phyloP scores from a whole-genome alignment of 2,113 vertebrate species.

The Sylvicapra grimmia region DNA sequence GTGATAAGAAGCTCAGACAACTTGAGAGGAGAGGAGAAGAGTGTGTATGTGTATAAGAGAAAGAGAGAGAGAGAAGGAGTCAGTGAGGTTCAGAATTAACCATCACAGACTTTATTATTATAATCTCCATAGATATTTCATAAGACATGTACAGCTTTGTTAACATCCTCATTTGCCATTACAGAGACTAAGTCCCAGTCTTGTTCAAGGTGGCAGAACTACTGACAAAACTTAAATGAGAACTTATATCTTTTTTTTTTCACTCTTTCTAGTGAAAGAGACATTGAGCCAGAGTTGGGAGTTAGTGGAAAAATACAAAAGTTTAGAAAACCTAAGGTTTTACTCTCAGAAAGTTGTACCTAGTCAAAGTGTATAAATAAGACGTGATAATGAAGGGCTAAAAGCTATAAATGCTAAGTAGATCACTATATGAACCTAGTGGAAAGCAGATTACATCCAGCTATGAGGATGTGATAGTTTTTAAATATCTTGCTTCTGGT shows the following conservation, averaged over 20 bases:
- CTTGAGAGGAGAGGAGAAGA: not conserved
- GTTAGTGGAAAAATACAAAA: not conserved
- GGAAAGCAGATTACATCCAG: not conserved
- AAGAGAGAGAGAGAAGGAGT: not conserved
- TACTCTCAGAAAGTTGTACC: not conserved
- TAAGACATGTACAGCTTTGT: not conserved
- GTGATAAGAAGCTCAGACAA: not conserved
- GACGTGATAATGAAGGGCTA: not conserved
- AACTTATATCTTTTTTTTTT: not conserved
- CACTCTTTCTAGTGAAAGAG: not conserved
- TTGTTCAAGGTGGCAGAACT: not conserved
- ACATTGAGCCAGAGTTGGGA: not conserved
- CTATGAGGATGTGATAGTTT: not conserved
- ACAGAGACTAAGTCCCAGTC: not conserved
- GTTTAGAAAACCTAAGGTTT: not conserved
- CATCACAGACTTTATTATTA: not conserved
- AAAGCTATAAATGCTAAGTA: not conserved
- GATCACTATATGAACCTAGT: not conserved
- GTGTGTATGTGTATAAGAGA: not conserved
- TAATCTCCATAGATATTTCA: not conserved
- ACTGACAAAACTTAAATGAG: not conserved
- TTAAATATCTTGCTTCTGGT: not conserved
- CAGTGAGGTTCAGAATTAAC: not conserved
- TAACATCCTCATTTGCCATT: not conserved
- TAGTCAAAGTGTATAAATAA: not conserved